Evolutionary conservation across 2,797 vertebrate genomes (phyloP).

Genomic region (Chromis chromis): DNA sequence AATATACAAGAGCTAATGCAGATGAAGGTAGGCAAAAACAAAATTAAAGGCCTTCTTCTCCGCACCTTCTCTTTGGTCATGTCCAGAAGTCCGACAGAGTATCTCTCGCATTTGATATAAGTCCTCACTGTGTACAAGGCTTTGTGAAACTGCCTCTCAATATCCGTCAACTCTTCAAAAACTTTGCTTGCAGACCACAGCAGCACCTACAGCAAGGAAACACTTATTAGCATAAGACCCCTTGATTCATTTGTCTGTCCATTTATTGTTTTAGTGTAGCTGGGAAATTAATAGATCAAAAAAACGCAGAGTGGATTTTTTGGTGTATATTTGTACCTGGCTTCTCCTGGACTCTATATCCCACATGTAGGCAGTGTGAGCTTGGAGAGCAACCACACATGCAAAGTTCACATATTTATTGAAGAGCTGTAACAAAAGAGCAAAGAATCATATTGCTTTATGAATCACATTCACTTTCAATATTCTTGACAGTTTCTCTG

Average conservation of each 20-base stretch:
- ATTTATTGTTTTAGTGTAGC: neutral
- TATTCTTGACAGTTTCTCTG: neutral
- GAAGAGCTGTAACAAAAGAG: constrained; percentile 86
- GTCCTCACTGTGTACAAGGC: constrained; percentile 91
- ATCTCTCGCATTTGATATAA: constrained; percentile 92
- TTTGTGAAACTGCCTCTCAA: constrained; percentile 97
- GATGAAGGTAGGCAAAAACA: no score
- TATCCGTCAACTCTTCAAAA: constrained; percentile 95
- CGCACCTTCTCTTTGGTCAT: constrained; percentile 94
- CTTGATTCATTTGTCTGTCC: no score
- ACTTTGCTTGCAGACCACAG: constrained; percentile 95
- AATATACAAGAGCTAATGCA: neutral
- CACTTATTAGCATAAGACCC: neutral
- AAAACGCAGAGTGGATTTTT: neutral
- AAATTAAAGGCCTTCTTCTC: neutral
- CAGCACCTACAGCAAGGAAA: constrained; percentile 84
- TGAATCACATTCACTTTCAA: neutral
- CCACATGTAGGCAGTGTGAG: constrained; percentile 86
- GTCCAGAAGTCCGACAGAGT: constrained; percentile 93
- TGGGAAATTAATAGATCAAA: neutral
- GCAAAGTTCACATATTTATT: constrained; percentile 90
- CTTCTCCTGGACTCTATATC: constrained; percentile 91
- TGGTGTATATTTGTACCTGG: constrained; percentile 85
- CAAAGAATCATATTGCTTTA: neutral
- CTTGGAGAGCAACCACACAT: constrained; percentile 78